phyloP scores from a whole-genome alignment of 2,888 invertebrate species.

The Drosophila paramelanica region DNA sequence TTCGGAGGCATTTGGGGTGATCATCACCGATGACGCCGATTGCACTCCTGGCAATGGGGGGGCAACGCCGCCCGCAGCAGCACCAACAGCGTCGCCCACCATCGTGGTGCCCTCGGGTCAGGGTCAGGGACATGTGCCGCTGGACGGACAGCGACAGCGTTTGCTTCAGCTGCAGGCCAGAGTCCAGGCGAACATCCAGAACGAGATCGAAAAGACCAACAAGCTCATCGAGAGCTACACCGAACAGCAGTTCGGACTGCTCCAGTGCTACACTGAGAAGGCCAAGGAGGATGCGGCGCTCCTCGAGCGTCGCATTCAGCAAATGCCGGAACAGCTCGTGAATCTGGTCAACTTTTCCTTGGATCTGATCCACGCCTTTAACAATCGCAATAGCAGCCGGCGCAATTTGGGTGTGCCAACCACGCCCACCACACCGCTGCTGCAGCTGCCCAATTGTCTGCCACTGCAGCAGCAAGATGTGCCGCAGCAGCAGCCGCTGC shows the following conservation, averaged over 20 bases:
- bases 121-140: background rate
- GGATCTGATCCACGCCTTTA: constrained; percentile 66
- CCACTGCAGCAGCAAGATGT: constrained; percentile 34
- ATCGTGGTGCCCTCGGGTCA: too few relatives aligned
- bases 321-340: constrained; percentile 77
- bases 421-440: constrained; percentile 75
- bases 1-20: constrained; percentile 90
- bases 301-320: constrained; percentile 86
- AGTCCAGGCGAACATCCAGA: constrained; percentile 89
- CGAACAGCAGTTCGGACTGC: constrained; percentile 90
- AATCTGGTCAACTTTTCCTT: constrained; percentile 71
- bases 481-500: constrained; percentile 35
- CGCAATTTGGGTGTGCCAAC: constrained; percentile 74
- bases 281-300: constrained; percentile 90
- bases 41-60: constrained; percentile 82
- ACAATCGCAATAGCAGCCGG: constrained; percentile 68
- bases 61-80: constrained; percentile 80
- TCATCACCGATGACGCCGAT: constrained; percentile 85
- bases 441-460: constrained; percentile 59
- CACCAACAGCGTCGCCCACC: background rate
- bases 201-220: constrained; percentile 90
- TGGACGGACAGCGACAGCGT: constrained; percentile 67
- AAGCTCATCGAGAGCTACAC: constrained; percentile 91
- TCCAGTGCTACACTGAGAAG: constrained; percentile 90
- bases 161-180: constrained; percentile 86